phyloP scores from a whole-genome alignment of 2,113 vertebrate species.

The Lophura nycthemera region DNA sequence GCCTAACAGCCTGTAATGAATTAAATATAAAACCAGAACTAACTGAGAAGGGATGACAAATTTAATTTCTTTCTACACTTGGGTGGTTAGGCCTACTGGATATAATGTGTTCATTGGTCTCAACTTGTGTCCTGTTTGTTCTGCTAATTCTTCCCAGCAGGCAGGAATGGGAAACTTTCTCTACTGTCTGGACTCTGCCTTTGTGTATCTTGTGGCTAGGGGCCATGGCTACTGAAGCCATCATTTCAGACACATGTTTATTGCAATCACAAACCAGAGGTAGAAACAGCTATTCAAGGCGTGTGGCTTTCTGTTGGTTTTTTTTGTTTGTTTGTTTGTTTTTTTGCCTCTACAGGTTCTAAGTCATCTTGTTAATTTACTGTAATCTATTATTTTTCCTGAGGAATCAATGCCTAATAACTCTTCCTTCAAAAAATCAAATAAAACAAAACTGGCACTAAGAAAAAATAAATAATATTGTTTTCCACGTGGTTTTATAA shows the following conservation, averaged over 20 bases:
- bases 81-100: not conserved
- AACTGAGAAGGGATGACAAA: not conserved
- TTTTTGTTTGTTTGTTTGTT: too few relatives aligned
- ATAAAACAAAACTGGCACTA: not conserved
- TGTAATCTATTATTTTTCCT: not conserved
- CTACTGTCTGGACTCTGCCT: not conserved
- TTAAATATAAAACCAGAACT: not conserved
- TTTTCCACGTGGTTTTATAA: not conserved
- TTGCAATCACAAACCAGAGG: not conserved
- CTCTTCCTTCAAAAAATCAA: not conserved
- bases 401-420: not conserved
- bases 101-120: not conserved
- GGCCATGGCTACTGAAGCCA: not conserved
- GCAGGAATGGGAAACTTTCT: not conserved
- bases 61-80: not conserved
- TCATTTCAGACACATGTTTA: not conserved
- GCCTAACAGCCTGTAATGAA: not conserved
- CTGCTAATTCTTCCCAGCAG: not conserved
- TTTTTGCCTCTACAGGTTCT: too few relatives aligned
- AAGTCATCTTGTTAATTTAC: not conserved
- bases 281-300: not conserved
- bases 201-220: not conserved
- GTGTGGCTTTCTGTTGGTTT: not conserved
- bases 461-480: not conserved
- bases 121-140: not conserved